Evolutionary conservation across 1,140 invertebrate species (phyloP).

Genomic region (Mactra quadrangularis): DNA sequence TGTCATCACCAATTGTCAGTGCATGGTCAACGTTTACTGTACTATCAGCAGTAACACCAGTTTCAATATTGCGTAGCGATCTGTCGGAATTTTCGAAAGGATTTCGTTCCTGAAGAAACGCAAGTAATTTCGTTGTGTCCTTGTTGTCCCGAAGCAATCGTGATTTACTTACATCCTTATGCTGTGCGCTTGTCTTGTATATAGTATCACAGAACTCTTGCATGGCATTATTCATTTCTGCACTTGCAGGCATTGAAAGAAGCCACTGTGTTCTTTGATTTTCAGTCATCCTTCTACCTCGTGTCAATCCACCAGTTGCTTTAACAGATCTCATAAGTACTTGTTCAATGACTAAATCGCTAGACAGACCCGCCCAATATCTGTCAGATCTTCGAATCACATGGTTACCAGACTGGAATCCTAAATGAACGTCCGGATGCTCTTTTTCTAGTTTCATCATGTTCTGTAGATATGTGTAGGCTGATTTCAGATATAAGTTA

Average conservation of each 20-base stretch:
- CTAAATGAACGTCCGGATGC: not conserved
- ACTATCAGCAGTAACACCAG: no score
- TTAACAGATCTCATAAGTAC: slow-evolving; percentile 3
- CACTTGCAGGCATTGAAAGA: slow-evolving; percentile 83
- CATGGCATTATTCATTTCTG: slow-evolving; percentile 84
- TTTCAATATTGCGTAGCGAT: no score
- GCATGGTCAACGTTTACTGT: slow-evolving; percentile 43
- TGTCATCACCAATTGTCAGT: not conserved
- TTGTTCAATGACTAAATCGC: not conserved
- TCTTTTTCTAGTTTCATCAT: not conserved
- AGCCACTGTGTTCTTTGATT: slow-evolving; percentile 82
- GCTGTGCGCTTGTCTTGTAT: not conserved
- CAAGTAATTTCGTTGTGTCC: slow-evolving; percentile 1
- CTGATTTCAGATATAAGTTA: not conserved
- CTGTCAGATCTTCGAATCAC: not conserved
- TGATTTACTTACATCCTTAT: no score
- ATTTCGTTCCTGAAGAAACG: slow-evolving; percentile 65
- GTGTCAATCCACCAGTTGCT: not conserved
- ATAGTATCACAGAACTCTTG: slow-evolving; percentile 83
- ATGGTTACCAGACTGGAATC: slow-evolving; percentile 10
- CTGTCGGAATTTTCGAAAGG: no score
- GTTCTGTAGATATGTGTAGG: not conserved
- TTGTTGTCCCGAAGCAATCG: not conserved
- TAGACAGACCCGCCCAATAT: not conserved
- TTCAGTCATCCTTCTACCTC: slow-evolving; percentile 51